Base-by-base conservation (phyloP, 2,113 vertebrate species). In the Campylorhamphus procurvoides region DNA sequence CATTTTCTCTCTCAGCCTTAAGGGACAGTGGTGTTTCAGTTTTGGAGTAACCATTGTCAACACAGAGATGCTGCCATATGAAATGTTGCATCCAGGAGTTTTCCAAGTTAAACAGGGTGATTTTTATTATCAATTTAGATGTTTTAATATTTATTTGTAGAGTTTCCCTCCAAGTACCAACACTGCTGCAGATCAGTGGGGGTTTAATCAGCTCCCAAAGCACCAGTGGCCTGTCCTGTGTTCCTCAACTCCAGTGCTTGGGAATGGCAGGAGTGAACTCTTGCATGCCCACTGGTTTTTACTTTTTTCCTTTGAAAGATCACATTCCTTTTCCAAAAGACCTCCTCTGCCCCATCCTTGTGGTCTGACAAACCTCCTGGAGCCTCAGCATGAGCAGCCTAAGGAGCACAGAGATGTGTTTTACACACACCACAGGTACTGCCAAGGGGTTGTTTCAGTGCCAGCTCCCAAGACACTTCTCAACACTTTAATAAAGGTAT, bases 161-260 rank as follows among this genome's bases (percentile, higher is more conserved):
- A 27, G 12, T 42, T 69, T 63, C 13, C n/a, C 35, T 59, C 44
- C 63, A 71, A 74, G 46, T 6, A 58, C 9, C 19, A 24, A 8
- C 23, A 2, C 6, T 53, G 60, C 25, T 44, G 11, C 33, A 76
- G 14, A 3, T 49, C 1, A 58, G 3, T 2, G 7, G 8, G 11
- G n/a, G 64, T 91, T 62, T 52, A 67, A 55, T 7, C 28, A 68
- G 18, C 23, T 44, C 72, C 40, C 18, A 29, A 17, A 73, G 24
- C 6, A 28, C 5, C 20, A 55, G 2, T 1, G 12, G 7, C 8
- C 9, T 5, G 14, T 15, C 17, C 42, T 16, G 2, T 33, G n/a
- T 3, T 68, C 47, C 28, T 53, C 39, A 68, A 25, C 23, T 68
- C 56, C 40, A 23, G 19, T 6, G 3, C 9, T 16, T 6, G 3